Percentiles rank a stretch among this genome's conserved stretches.
Evolutionary conservation across 2,888 invertebrate genomes (phyloP).

Genomic region (Nomada goodeniana): DNA sequence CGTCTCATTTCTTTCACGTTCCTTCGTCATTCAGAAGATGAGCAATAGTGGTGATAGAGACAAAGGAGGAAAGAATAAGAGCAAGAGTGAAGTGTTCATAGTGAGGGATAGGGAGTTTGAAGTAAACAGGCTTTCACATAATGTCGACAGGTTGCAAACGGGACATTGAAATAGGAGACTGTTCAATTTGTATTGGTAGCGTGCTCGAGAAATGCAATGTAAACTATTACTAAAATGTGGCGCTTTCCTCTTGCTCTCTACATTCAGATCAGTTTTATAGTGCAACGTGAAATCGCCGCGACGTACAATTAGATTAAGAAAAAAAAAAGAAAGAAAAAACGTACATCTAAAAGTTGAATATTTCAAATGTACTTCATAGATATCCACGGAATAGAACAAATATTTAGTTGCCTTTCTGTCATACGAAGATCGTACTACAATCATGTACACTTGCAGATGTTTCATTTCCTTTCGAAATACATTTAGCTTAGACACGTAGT

Average conservation of each 20-base stretch:
- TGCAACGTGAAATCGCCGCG: slow-evolving; percentile 67
- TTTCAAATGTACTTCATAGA: slow-evolving; percentile 32
- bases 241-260: slow-evolving; percentile 74
- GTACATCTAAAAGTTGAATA: slow-evolving; percentile 51
- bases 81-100: slow-evolving; percentile 71
- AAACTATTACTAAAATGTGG: slow-evolving; percentile 71
- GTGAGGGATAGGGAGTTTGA: slow-evolving; percentile 58
- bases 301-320: slow-evolving; percentile 31
- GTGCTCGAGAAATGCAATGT: slow-evolving; percentile 76
- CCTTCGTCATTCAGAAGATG: slow-evolving; percentile 67
- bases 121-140: slow-evolving; percentile 67
- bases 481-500: slow-evolving; percentile 32
- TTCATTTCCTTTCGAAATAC: slow-evolving; percentile 18
- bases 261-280: slow-evolving; percentile 55
- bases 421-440: slow-evolving; percentile 30
- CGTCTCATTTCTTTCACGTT: slow-evolving; percentile 50
- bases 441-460: slow-evolving; percentile 32
- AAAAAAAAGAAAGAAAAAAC: slow-evolving; percentile 33
- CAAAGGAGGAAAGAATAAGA: slow-evolving; percentile 64
- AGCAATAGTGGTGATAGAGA: slow-evolving; percentile 58
- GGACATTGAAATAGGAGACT: slow-evolving; percentile 57
- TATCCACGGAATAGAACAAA: slow-evolving; percentile 52
- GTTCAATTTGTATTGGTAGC: slow-evolving; percentile 69
- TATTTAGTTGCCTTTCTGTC: slow-evolving; percentile 41
- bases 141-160: slow-evolving; percentile 66